Base-by-base conservation (phyloP, 2,888 invertebrate species). In the Pachymerium ferrugineum region DNA sequence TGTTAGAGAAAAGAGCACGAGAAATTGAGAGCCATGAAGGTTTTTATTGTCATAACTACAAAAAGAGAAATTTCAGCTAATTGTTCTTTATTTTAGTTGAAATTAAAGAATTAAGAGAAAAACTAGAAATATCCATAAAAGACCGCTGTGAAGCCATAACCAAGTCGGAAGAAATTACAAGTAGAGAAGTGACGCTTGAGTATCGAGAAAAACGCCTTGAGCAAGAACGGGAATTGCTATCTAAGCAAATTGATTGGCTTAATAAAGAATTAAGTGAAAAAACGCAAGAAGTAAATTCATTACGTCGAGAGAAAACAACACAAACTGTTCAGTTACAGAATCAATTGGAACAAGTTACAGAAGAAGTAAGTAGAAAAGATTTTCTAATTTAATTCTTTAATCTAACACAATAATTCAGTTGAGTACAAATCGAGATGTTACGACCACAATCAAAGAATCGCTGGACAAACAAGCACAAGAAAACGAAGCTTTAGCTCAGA, bases 141-240 rank as follows among this genome's bases (percentile, higher is more conserved):
- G 87, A 90, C 1, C 94, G 94, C 84, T 93, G 92, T 84, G 91
- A 93, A 83, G 92, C 92, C 0, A 82, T 93, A 71, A 88, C 90
- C 5, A 87, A 90, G 77, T 86, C 89, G 75, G 92, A 93, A 82
- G 94, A 94, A 83, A 86, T 93, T 42, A 88, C 90, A 78, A 90
- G 91, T 77, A 89, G 89, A 81, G 91, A 93, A 83, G 85, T 92
- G 74, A 87, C 89, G 12, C 82, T 93, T 25, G 77, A 83, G 82
- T 81, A 80, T 76, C 79, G 86, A 79, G 94, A 94, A 82, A 91
- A 91, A 79, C 87, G 92, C 22, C 85, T 94, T 79, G 91, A 93
- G 79, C 90, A 92, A 81, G 95, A 96, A 82, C 87, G 89, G 79
- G 85, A 86, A 5, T 86, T 93, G 78, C 82, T 93, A 30, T 88